Evolutionary conservation across 2,888 invertebrate genomes (phyloP), one percentile per base, ranked within the genome.

Genomic region (Drosophila anomelani): DNA sequence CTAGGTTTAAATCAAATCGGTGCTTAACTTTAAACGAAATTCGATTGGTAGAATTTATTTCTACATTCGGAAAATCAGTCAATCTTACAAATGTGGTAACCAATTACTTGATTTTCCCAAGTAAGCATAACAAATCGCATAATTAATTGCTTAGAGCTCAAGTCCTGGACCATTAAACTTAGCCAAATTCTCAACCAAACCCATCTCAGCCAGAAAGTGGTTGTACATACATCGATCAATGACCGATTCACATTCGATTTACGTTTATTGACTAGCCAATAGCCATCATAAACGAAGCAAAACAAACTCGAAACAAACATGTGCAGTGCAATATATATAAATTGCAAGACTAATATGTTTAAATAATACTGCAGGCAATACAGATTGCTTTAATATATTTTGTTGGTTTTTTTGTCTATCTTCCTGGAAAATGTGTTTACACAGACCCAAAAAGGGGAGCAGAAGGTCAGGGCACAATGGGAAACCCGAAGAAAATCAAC

Each of bases 381-480:
- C 76, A 89, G 81, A 88, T 88, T 78, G 88, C 88, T 80, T 88
- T 89, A 86, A 89, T 88, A 85, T 88, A 85, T 83, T 78, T 89
- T 26, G 26, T 83, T 2, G 13, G 29, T 1, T 12, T 20, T 20
- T 34, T 26, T 34, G 34, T 20, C 12, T 20, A 12, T 36, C 15
- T 5, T 41, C 12, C 26, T 26, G 49, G 12, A 9, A 74, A 81
- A 71, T 72, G 85, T 87, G 88, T 85, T 85, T 88, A 67, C 88
- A 81, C 67, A 85, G 73, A 59, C 59, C 59, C 54, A 59, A 41
- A 51, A 41, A 51, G 59, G 38, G 51, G 15, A n/a, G 58, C 39
- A 58, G 34, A 38, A 20, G 47, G 29, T 26, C 38, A 26, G n/a
- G 53, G 32, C 38, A 38, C 17, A 43, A 38, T 55, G 41, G 26